Conservation (phyloP, 2,113 vertebrate genomes). For the Eupsittula cactorum region DNA sequence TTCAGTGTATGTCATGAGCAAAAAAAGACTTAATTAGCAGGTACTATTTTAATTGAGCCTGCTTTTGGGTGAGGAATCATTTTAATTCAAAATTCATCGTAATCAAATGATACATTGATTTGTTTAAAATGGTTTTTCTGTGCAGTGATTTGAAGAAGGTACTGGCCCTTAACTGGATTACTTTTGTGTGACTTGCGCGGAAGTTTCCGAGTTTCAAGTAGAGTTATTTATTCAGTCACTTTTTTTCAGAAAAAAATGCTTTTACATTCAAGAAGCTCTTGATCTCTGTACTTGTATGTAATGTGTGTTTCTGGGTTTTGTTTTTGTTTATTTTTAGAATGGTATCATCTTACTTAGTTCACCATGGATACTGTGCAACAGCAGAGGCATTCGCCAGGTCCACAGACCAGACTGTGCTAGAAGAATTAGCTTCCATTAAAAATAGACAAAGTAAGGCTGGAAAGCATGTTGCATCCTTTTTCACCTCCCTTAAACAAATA, state of each 20-base stretch:
- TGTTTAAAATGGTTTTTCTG: not conserved
- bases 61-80: not conserved
- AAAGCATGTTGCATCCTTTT: conserved; percentile 19
- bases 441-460: conserved; percentile 94
- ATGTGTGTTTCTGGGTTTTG: conserved; percentile 31
- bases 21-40: not conserved
- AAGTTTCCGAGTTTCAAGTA: not conserved
- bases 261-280: not conserved
- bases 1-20: not conserved
- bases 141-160: not conserved
- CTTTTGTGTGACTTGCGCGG: not conserved
- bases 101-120: not conserved
- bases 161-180: not conserved
- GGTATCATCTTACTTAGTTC: conserved; percentile 98
- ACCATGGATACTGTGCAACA: conserved; percentile 98
- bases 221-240: not conserved
- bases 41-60: not conserved
- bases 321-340: conserved; percentile 83
- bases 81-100: not conserved
- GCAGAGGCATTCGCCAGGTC: conserved; percentile 98
- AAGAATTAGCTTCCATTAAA: conserved; percentile 99
- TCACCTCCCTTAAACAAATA: not conserved
- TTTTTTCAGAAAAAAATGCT: not conserved
- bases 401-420: conserved; percentile 97
- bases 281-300: conserved; percentile 24